Evolutionary conservation across 1,140 invertebrate species (phyloP).

Genomic region (Drepana arcuata): DNA sequence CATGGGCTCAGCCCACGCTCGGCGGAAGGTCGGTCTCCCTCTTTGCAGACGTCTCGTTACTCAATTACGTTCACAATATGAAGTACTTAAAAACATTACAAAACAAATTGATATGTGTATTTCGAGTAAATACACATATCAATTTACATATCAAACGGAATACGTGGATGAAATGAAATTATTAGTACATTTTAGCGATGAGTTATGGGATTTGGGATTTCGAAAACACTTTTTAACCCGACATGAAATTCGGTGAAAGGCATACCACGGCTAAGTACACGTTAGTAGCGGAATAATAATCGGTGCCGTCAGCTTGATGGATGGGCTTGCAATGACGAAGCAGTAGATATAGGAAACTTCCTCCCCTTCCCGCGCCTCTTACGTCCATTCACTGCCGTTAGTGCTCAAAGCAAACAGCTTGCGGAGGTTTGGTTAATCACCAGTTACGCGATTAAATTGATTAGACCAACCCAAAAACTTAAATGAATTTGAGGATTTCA

Average conservation of each 20-base stretch:
- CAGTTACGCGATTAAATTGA: too few relatives aligned
- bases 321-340: conserved; percentile 45
- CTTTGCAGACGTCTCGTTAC: conserved; percentile 20
- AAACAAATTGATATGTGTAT: too few relatives aligned
- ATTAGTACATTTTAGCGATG: conserved; percentile 23
- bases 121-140: too few relatives aligned
- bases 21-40: conserved; percentile 52
- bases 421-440: too few relatives aligned
- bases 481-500: too few relatives aligned
- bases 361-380: conserved; percentile 17
- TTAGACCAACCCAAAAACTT: too few relatives aligned
- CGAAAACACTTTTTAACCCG: conserved; percentile 29
- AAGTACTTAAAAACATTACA: too few relatives aligned
- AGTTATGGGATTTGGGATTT: conserved; percentile 23
- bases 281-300: conserved; percentile 43
- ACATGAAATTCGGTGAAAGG: conserved; percentile 30
- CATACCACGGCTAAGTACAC: conserved; percentile 14
- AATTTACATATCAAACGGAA: too few relatives aligned
- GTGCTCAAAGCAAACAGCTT: too few relatives aligned
- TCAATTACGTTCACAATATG: conserved; percentile 12
- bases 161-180: conserved; percentile 9
- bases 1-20: conserved; percentile 61
- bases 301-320: conserved; percentile 54
- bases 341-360: conserved; percentile 29
- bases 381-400: conserved; percentile 20